Evolutionary conservation across 2,888 invertebrate species (phyloP), one percentile per base, ranked within the genome.

Genomic region (Polymixis flavicincta): DNA sequence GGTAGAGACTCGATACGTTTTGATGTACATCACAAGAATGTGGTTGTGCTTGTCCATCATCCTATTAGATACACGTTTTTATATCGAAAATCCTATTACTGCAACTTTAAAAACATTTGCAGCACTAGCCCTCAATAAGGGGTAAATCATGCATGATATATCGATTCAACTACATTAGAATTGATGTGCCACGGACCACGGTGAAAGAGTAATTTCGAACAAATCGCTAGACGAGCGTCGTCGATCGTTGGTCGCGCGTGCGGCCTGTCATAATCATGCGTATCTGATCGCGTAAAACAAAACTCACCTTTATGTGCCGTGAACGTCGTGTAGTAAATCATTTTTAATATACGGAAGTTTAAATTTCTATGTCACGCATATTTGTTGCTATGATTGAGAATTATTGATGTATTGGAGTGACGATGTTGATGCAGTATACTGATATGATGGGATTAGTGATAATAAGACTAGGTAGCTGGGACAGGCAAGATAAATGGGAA

Each of bases 151-250:
- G 80, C 78, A 82, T 84, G 80, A 75, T 84, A 78, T 75, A 84
- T 87, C 80, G 84, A 87, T 74, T 80, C 64, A 82, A 82, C 54
- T 76, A 69, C 74, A 74, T 82, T 67, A 86, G 72, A 78, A 78
- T 71, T 82, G 76, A 87, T 86, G 86, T 78, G 77, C 78, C 70
- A 82, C 77, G 78, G 77, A 84, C 82, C 82, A 78, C 80, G 78
- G 74, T 82, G 74, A 82, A 86, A 84, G 74, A 82, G 84, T 78
- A 87, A 87, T 87, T 87, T 82, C 70, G 79, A 86, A 80, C 76
- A 80, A 86, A 87, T 87, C 70, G 82, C 78, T 79, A 63, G 71
- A 87, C 73, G 82, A 81, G 75, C 63, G 54, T 25, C 76, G 71
- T 71, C 73, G 70, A 70, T 71, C 69, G 83, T 78, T 71, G 71